These are phyloP conservation scores for Xanthorhoe designata DNA, from an alignment of 2,888 invertebrate species.

Conservation along the genomic window DNA sequence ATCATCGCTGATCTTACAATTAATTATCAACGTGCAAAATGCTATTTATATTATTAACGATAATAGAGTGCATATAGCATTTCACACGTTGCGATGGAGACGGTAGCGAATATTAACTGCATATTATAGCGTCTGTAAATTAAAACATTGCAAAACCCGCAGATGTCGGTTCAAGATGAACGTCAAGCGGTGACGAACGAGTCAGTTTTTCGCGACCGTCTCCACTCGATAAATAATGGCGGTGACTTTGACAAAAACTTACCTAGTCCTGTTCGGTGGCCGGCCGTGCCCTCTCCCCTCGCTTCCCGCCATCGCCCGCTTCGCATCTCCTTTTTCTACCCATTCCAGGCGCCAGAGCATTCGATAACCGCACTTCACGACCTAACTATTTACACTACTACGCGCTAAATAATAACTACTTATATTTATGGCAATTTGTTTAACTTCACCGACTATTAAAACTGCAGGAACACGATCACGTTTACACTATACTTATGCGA, in stretches of 20 bases:
- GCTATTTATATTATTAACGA: constrained; percentile 14
- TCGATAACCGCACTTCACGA: constrained; percentile 71
- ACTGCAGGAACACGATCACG: constrained; percentile 86
- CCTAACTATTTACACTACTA: constrained; percentile 84
- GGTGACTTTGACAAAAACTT: constrained; percentile 84
- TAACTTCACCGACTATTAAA: constrained; percentile 84
- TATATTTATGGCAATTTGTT: constrained; percentile 86
- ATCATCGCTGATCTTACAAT: constrained; percentile 21
- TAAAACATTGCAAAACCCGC: constrained; percentile 81
- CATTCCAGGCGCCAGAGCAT: constrained; percentile 79
- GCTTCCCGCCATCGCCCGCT: constrained; percentile 46
- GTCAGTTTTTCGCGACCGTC: constrained; percentile 85
- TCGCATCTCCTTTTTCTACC: constrained; percentile 73
- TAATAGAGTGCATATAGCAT: constrained; percentile 15
- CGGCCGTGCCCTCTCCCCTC: constrained; percentile 69
- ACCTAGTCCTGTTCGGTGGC: constrained; percentile 84
- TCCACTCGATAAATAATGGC: constrained; percentile 85
- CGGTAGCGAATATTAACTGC: constrained; percentile 48
- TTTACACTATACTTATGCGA: constrained; percentile 84
- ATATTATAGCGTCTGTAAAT: constrained; percentile 71
- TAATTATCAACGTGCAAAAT: constrained; percentile 20
- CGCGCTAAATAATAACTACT: constrained; percentile 82
- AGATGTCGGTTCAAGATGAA: constrained; percentile 81
- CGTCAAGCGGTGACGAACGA: constrained; percentile 72
- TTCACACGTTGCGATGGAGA: constrained; percentile 46